A percentile compares a stretch with the other conserved stretches of the same genome.
These are phyloP conservation scores for Eretmocerus hayati DNA, from an alignment of 2,888 invertebrate genomes.

Conservation along the genomic window DNA sequence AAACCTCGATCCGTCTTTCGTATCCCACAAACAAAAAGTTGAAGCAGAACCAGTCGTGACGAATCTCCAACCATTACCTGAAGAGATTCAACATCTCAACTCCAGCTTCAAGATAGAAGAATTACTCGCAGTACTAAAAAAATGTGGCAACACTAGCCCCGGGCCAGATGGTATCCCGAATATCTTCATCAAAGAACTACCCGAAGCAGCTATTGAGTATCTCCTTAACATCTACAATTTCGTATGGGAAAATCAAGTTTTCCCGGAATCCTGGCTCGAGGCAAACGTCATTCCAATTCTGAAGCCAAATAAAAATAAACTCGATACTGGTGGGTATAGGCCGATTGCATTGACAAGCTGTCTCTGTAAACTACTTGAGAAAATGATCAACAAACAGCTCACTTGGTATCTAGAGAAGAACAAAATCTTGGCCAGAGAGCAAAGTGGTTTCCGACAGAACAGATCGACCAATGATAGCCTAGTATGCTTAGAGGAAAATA, in stretches of 20 bases:
- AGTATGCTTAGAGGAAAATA: slow-evolving; percentile 8
- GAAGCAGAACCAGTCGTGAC: slow-evolving; percentile 1
- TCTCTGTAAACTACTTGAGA: slow-evolving; percentile 19
- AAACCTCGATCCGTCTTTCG: slow-evolving; percentile 1
- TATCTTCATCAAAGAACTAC: slow-evolving; percentile 17
- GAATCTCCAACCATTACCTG: not conserved
- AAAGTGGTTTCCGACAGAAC: slow-evolving; percentile 19
- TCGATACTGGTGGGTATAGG: slow-evolving; percentile 10
- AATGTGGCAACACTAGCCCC: slow-evolving; percentile 11
- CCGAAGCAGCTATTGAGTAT: not conserved
- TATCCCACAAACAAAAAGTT: not conserved
- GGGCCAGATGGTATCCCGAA: slow-evolving; percentile 19
- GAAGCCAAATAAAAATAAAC: slow-evolving; percentile 10
- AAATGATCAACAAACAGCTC: slow-evolving; percentile 17
- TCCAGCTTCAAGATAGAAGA: slow-evolving; percentile 8
- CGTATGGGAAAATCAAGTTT: slow-evolving; percentile 12
- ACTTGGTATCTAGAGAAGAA: slow-evolving; percentile 15
- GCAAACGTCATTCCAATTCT: no score
- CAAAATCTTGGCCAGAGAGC: slow-evolving; percentile 4
- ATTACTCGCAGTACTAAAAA: slow-evolving; percentile 1
- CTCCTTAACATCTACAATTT: slow-evolving; percentile 19
- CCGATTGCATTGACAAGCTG: slow-evolving; percentile 20
- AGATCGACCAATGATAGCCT: slow-evolving; percentile 15
- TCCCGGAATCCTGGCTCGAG: no score
- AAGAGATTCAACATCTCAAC: slow-evolving; percentile 3